Evolutionary conservation across 1,140 invertebrate genomes (phyloP), one percentile per base, ranked within the genome.

Genomic region (Papilio glaucus): DNA sequence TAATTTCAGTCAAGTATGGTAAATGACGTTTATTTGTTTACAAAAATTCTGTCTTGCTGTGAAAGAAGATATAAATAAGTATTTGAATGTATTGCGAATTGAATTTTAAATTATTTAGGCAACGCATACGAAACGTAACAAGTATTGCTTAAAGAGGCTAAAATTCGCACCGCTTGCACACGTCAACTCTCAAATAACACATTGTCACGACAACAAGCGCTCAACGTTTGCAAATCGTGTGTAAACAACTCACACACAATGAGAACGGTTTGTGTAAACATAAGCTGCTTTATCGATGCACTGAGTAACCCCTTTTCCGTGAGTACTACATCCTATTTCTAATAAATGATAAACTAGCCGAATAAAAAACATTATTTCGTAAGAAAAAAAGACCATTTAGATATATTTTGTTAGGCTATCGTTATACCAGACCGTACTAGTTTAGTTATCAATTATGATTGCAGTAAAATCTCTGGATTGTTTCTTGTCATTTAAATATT

Each of bases 181-280:
- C 21, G 21, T 49, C 45, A 57, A 18, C 21, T 57, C 49, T 57
- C 21, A 57, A 57, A 24, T 57, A 24, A 57, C 49, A 57, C 24
- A 57, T 57, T 57, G 49, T 57, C 49, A 57, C 49, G 49, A 57
- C 21, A 45, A 49, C 45, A 12, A 57, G 24, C 49, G 10, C 8
- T 24, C 21, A 21, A 33, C 49, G 49, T 57, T 57, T 13, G 49
- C 49, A 57, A 57, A 57, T 57, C 49, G 21, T 57, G 49, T 57
- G 49, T 24, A 57, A 57, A 57, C 49, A 57, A 57, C 21, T 26
- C 10, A 12, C 21, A 57, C 49, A 57, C 45, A 57, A 57, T 10
- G 49, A 57, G 10, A 8, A 39, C 45, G 45, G 49, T 26, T 57
- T 57, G 49, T 57, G 49, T 57, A 57, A 57, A 57, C 49, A 57